A percentile compares a stretch with the other conserved stretches of the same genome.
phyloP scores from a whole-genome alignment of 2,113 vertebrate genomes.

The Embiotoca jacksoni region DNA sequence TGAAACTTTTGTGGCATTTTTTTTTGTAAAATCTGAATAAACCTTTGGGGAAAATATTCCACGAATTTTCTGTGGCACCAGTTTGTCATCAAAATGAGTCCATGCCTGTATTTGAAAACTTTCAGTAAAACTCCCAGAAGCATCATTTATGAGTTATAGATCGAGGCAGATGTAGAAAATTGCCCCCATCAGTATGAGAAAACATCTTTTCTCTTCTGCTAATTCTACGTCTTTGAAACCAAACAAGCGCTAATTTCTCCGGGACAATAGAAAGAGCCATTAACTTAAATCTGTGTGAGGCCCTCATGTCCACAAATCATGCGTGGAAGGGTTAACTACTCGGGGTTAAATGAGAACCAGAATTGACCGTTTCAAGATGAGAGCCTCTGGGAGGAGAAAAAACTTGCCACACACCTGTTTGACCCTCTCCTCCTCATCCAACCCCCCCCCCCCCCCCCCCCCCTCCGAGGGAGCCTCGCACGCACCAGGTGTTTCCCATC shows the following conservation, averaged over 20 bases:
- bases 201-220: conserved; percentile 2
- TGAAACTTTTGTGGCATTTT: too few relatives aligned
- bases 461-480: conserved; percentile 5
- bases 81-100: too few relatives aligned
- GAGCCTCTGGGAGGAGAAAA: conserved; percentile 25
- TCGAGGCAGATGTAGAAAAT: too few relatives aligned
- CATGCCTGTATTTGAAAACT: too few relatives aligned
- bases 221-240: conserved; percentile 42
- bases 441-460: conserved; percentile 37
- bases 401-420: conserved; percentile 23
- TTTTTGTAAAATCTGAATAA: too few relatives aligned
- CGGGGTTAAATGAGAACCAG: conserved; percentile 54
- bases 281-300: conserved; percentile 51
- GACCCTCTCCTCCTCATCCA: conserved; percentile 42
- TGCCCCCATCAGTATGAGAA: too few relatives aligned
- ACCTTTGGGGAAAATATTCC: too few relatives aligned
- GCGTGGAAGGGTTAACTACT: conserved; percentile 53
- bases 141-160: too few relatives aligned
- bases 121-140: not conserved
- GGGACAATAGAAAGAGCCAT: conserved; percentile 42
- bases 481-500: conserved; percentile 59
- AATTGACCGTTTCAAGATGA: conserved; percentile 49
- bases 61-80: too few relatives aligned
- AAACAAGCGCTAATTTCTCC: conserved; percentile 52
- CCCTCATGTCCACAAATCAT: conserved; percentile 21